Evolutionary conservation across 1,140 invertebrate genomes (phyloP).

Genomic region (Copidosoma floridanum): DNA sequence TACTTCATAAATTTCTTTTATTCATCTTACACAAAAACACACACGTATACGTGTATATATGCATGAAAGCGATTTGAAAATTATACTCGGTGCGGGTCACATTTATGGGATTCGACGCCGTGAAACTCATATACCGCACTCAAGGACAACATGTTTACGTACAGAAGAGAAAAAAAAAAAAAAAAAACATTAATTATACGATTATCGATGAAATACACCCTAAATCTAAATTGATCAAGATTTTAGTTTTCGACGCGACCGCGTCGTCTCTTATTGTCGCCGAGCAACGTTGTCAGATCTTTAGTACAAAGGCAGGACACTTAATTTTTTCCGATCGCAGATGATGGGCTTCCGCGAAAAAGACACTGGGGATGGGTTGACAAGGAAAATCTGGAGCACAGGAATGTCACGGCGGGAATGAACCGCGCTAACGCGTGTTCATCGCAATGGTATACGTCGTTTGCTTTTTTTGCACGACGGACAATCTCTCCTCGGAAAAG

Average conservation of each 20-base stretch:
- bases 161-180: not conserved
- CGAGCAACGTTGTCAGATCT: slow-evolving; percentile 20
- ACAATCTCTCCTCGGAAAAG: not conserved
- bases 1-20: not conserved
- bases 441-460: not conserved
- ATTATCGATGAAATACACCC: not conserved
- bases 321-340: not conserved
- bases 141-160: not conserved
- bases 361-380: not conserved
- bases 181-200: not conserved
- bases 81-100: too few relatives aligned
- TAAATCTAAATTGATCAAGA: too few relatives aligned
- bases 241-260: too few relatives aligned
- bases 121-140: slow-evolving; percentile 2
- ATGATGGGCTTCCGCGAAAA: not conserved
- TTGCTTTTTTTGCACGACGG: too few relatives aligned
- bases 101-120: not conserved
- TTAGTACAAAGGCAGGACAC: slow-evolving; percentile 21
- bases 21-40: not conserved
- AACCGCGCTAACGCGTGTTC: not conserved
- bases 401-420: slow-evolving; percentile 3
- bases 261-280: slow-evolving; percentile 10
- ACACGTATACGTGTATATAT: too few relatives aligned
- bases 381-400: slow-evolving; percentile 8
- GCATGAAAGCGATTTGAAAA: slow-evolving; percentile 16